Evolutionary conservation across 1,140 invertebrate species (phyloP).

Genomic region (Rhyzopertha dominica): DNA sequence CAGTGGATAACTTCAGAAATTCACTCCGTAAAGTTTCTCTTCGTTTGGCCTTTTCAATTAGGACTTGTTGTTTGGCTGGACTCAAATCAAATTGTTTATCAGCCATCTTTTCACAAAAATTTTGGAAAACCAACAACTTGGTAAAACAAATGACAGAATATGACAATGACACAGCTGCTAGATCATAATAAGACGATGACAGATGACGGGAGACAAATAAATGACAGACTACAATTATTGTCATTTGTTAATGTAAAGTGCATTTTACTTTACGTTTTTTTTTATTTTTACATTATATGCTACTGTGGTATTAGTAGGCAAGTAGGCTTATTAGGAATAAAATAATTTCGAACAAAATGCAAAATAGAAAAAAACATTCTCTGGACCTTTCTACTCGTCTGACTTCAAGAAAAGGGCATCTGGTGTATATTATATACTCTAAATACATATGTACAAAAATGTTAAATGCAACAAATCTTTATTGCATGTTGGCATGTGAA

Average conservation of each 20-base stretch:
- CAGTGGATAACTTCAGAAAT: constrained; percentile 62
- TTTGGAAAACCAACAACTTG: not conserved
- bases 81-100: constrained; percentile 21
- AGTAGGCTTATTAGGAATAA: no score
- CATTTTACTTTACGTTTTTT: not conserved
- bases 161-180: not conserved
- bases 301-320: no score
- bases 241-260: not conserved
- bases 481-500: no score
- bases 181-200: not conserved
- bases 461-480: no score
- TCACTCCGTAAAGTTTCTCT: constrained; percentile 55
- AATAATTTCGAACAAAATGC: no score
- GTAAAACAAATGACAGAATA: constrained; percentile 1
- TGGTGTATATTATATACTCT: no score
- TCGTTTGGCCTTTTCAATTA: constrained; percentile 53
- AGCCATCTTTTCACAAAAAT: constrained; percentile 19
- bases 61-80: constrained; percentile 41
- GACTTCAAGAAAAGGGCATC: no score
- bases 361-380: no score
- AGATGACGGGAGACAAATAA: no score
- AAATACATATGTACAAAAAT: no score
- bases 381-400: no score
- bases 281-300: not conserved
- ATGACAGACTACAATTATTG: no score